A percentile compares a stretch with the other conserved stretches of the same genome.
phyloP scores from a whole-genome alignment of 1,140 invertebrate species.

The Euschistus heros region DNA sequence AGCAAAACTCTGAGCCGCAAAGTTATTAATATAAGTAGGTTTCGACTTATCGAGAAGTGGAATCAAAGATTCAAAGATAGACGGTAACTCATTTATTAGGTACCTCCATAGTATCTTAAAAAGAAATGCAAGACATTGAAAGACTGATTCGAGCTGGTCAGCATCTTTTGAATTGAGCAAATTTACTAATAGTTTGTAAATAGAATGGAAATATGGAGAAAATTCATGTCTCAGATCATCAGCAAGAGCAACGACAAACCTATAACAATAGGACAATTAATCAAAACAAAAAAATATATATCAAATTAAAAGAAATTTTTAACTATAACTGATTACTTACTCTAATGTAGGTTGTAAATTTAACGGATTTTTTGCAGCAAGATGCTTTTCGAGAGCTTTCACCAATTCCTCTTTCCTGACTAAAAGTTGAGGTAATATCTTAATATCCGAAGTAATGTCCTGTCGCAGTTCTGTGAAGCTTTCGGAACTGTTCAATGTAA shows the following conservation, averaged over 20 bases:
- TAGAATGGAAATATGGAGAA: constrained; percentile 62
- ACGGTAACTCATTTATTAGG: constrained; percentile 65
- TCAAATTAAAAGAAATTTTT: not conserved
- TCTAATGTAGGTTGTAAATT: constrained; percentile 71
- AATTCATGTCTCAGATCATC: constrained; percentile 79
- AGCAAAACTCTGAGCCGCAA: constrained; percentile 89
- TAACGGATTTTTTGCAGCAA: constrained; percentile 54
- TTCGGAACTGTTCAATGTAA: constrained; percentile 69
- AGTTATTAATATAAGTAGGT: constrained; percentile 74
- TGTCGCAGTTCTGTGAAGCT: constrained; percentile 64
- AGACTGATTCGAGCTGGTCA: constrained; percentile 70
- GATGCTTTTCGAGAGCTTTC: constrained; percentile 54
- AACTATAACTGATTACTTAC: constrained; percentile 46
- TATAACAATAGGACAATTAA: constrained; percentile 38
- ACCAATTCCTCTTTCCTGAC: constrained; percentile 66
- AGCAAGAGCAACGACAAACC: constrained; percentile 69
- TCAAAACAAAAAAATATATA: constrained; percentile 45
- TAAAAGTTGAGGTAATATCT: constrained; percentile 68
- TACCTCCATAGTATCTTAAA: constrained; percentile 79
- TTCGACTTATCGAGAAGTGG: constrained; percentile 58
- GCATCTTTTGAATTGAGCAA: constrained; percentile 65
- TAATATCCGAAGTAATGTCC: constrained; percentile 50
- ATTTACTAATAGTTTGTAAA: constrained; percentile 56
- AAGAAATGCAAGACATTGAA: constrained; percentile 72
- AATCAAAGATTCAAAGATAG: constrained; percentile 59